These are phyloP conservation scores for Hypocryptadius cinnamomeus DNA, from an alignment of 2,113 vertebrate genomes.

Conservation along the genomic window DNA sequence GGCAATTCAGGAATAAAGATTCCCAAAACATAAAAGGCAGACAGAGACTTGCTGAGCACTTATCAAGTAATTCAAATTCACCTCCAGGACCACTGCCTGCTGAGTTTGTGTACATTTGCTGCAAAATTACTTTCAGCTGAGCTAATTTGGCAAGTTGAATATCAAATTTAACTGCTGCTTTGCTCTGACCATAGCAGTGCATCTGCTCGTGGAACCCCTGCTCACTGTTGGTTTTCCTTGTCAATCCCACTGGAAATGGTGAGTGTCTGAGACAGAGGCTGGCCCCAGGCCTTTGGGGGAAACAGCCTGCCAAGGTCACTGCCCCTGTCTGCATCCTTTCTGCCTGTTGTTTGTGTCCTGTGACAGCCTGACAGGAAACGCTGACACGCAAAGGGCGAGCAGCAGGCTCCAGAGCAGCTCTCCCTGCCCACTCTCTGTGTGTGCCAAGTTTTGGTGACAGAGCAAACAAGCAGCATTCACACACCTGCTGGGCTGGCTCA, in stretches of 20 bases:
- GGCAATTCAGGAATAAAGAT: neutral
- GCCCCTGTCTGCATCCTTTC: neutral
- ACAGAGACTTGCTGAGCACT: neutral
- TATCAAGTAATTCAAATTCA: neutral
- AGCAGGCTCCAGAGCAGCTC: neutral
- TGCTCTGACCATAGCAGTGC: neutral
- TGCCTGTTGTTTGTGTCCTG: neutral
- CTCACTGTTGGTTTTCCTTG: neutral
- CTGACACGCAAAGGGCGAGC: neutral
- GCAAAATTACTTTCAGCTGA: neutral
- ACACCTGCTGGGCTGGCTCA: neutral
- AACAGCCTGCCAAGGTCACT: neutral
- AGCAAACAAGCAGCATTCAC: neutral
- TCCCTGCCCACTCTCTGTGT: accelerated
- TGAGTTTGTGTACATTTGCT: neutral
- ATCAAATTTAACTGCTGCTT: neutral
- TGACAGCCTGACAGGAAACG: neutral
- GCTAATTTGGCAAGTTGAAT: neutral
- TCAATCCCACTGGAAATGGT: neutral
- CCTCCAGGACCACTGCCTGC: neutral
- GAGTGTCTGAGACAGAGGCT: neutral
- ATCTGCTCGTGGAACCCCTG: neutral
- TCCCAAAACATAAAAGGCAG: neutral
- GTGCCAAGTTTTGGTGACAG: neutral
- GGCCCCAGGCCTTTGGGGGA: neutral